Conservation (phyloP, 2,797 vertebrate species). For the Pseudochirops corinnae region DNA sequence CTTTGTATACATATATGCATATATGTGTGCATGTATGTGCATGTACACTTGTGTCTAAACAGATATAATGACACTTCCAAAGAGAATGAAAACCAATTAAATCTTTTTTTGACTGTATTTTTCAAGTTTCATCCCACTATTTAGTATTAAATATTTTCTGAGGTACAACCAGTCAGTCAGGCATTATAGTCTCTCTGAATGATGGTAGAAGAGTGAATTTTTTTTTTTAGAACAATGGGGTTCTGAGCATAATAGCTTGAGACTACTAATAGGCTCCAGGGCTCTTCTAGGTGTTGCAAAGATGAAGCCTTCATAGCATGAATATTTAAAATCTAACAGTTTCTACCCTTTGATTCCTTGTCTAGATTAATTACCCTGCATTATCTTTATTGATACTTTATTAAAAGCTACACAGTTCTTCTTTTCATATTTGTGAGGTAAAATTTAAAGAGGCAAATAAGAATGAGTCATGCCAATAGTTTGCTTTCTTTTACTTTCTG, state of each 20-base stretch:
- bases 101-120: not conserved
- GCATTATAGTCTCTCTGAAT: not conserved
- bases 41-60: too few relatives aligned
- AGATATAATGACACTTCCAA: not conserved
- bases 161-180: not conserved
- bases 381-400: not conserved
- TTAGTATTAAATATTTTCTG: not conserved
- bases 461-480: not conserved
- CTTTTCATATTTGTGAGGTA: not conserved
- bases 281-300: not conserved
- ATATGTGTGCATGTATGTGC: too few relatives aligned
- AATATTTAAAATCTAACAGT: not conserved
- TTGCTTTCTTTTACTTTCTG: not conserved
- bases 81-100: not conserved
- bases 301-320: not conserved
- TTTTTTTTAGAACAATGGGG: not conserved
- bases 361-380: constrained; percentile 5
- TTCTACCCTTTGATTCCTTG: constrained; percentile 2
- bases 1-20: too few relatives aligned
- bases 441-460: not conserved
- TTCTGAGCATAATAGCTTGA: not conserved
- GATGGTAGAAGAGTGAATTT: not conserved
- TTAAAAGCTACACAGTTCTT: not conserved
- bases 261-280: not conserved
- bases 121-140: not conserved